Base-by-base conservation (phyloP, 2,113 vertebrate genomes). In the Vulpes ferrilata region DNA sequence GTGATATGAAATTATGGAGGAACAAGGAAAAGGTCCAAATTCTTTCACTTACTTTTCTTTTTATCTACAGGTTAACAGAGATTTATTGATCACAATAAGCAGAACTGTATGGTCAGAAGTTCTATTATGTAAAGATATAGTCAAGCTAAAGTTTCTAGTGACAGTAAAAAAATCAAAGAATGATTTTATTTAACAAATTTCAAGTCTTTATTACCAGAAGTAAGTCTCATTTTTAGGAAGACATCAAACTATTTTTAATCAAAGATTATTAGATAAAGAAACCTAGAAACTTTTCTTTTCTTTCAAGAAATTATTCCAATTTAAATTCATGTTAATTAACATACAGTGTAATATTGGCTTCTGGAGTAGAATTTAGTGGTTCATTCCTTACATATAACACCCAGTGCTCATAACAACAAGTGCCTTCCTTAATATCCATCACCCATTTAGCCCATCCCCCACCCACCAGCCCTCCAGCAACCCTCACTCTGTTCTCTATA, bases 191-290 rank as follows among this genome's bases (percentile, higher is more conserved):
- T 83, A 90, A 51, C 60, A 71, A 22, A 59, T 82, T 15, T 65
- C 30, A 74, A 69, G 7, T 55, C 22, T 93, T 65, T 25, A 5
- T 67, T 76, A 62, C 27, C 3, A 83, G 53, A 90, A 38, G 0
- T 74, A 85, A 92, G 9, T n/a, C 91, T 92, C 73, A 92, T 35
- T 93, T 89, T 86, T 60, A 80, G 25, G 5, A 83, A 97, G 86
- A 43, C 23, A 11, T 59, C 35, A 55, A 93, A n/a, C 6, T 32
- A 67, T 74, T 71, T 87, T 91, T 80, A 53, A 7, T 73, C 51
- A 97, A 74, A 64, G 30, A 69, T 0, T 86, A 84, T 60, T 90
- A 35, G 32, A 1, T 74, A 3, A 53, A 65, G 11, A 11, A 82
- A 59, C 27, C 11, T 27, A 17, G 5, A 78, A 85, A 85, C 1